Base-by-base conservation (phyloP, 2,888 invertebrate species). In the Conchocele bisecta region DNA sequence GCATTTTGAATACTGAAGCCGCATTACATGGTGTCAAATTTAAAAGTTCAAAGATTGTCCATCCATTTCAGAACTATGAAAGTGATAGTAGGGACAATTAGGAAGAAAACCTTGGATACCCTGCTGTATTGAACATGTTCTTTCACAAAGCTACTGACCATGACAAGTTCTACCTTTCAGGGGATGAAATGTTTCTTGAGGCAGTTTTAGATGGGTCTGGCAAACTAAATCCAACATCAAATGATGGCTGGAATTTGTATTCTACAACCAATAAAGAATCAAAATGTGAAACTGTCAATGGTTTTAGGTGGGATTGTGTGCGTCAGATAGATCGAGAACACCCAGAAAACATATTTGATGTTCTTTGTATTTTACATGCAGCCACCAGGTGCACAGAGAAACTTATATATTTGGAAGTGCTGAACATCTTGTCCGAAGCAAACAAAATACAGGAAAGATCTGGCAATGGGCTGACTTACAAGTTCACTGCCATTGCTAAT, bases 121-220 rank as follows among this genome's bases (percentile, higher is more conserved):
- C n/a, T n/a, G n/a, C n/a, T n/a, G n/a, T n/a, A n/a, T n/a, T n/a
- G n/a, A n/a, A n/a, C n/a, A n/a, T n/a, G n/a, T n/a, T n/a, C n/a
- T n/a, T n/a, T n/a, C n/a, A n/a, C n/a, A n/a, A n/a, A n/a, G n/a
- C n/a, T n/a, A n/a, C n/a, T n/a, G n/a, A n/a, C n/a, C n/a, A n/a
- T n/a, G n/a, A n/a, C n/a, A n/a, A n/a, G n/a, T 51, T 51, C 17
- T 51, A 26, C 29, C 17, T 51, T 31, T 22, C 31, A n/a, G 51
- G 51, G 11, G 33, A 51, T 33, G 51, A 51, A 17, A 51, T 51
- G 51, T 51, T 51, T 33, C 35, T 51, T 20, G 51, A 51, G 22
- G 31, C 51, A 3, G n/a, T 51, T 5, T 20, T 51, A 11, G 51
- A 51, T 51, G 29, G 13, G 11, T 29, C 5, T 1, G n/a, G 33